Evolutionary conservation across 2,113 vertebrate species (phyloP).

Genomic region (Amblyornis subalaris): DNA sequence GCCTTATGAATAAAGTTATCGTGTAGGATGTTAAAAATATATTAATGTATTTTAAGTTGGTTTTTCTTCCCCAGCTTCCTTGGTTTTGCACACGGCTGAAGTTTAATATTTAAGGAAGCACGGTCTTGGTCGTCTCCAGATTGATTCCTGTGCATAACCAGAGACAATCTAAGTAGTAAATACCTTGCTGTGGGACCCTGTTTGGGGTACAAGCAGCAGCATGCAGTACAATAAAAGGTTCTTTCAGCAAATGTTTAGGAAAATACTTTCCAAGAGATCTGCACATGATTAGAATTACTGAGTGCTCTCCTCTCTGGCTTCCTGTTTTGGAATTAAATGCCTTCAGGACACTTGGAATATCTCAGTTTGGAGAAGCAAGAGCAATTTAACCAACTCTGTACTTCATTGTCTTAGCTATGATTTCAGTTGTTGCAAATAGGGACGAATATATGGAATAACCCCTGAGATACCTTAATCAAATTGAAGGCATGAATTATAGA

Average conservation of each 20-base stretch:
- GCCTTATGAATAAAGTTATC: not conserved
- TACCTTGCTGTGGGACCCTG: not conserved
- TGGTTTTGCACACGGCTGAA: not conserved
- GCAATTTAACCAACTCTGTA: slow-evolving; percentile 76
- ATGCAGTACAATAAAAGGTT: slow-evolving; percentile 47
- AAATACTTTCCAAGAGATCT: slow-evolving; percentile 86
- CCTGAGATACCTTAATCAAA: not conserved
- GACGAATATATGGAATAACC: not conserved
- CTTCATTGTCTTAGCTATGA: slow-evolving; percentile 25
- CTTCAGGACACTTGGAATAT: slow-evolving; percentile 77
- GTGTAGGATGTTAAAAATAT: not conserved
- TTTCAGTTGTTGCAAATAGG: not conserved
- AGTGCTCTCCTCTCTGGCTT: slow-evolving; percentile 82
- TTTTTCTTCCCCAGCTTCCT: not conserved
- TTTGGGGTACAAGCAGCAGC: slow-evolving; percentile 44
- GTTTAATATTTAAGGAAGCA: not conserved
- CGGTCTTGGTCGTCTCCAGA: not conserved
- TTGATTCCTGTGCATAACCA: not conserved
- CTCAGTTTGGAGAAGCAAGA: slow-evolving; percentile 72
- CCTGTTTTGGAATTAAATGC: slow-evolving; percentile 88
- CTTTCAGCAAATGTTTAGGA: slow-evolving; percentile 78
- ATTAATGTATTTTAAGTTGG: not conserved
- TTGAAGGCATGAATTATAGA: not conserved
- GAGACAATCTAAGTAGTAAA: slow-evolving; percentile 1
- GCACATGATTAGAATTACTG: slow-evolving; percentile 81